Base-by-base conservation (phyloP, 2,888 invertebrate genomes). In the Aspidiotus rigidus region DNA sequence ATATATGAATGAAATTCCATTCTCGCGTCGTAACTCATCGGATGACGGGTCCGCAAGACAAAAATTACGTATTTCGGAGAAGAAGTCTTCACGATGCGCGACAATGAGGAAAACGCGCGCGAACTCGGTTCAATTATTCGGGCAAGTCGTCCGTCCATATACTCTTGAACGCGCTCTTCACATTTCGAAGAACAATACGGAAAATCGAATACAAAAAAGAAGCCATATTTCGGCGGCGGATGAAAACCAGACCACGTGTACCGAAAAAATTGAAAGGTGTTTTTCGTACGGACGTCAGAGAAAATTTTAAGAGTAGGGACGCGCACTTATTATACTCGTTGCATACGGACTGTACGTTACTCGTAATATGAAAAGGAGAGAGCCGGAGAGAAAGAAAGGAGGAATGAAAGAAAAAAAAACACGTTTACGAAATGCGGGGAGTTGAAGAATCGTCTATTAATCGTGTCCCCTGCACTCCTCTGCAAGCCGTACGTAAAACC, bases 211-310 rank as follows among this genome's bases (percentile, higher is more conserved):
- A 49, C 49, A 49, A 49, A 62, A 62, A 64, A 64, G 64, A 64
- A 64, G 64, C 11, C 55, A 55, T 17, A 64, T 40, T 28, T 40
- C 49, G 63, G n/a, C 28, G 41, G 17, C 28, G 41, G 17, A 53
- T 16, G 53, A 63, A 39, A 42, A 41, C 62, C 41, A 41, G 64
- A 64, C 64, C 64, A 64, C 64, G 64, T 64, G 57, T 15, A 54
- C 64, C 54, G 53, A 55, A 64, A 64, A 64, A 64, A 64, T 64
- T 64, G 64, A 64, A 64, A 64, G 64, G 64, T 64, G 64, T 64
- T 64, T 64, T 55, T 28, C 28, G 28, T 28, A 41, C 53, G 54
- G 64, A 64, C 64, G 64, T 55, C 55, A 54, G 42, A 62, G 28
- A 53, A 64, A 64, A 62, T 64, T 41, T 39, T 64, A 64, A 64